A percentile compares a stretch with the other conserved stretches of the same genome.
Conservation (phyloP, 2,113 vertebrate species). For the Psophia crepitans region DNA sequence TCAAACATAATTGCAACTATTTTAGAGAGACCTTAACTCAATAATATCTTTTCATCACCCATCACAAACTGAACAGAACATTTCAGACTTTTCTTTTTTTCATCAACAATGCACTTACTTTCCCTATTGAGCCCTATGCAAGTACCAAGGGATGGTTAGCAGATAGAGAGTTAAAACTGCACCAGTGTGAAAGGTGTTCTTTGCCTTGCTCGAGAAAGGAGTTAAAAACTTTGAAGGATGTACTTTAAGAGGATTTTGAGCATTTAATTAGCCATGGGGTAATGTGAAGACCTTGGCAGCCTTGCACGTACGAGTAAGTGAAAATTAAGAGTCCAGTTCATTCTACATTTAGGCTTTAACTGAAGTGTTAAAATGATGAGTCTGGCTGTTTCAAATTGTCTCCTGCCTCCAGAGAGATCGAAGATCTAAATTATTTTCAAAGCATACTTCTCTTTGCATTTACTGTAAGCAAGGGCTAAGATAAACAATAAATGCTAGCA, state of each 20-base stretch:
- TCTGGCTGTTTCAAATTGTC: background rate
- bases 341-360: background rate
- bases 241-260: background rate
- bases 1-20: background rate
- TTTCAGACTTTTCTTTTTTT: background rate
- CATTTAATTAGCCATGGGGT: background rate
- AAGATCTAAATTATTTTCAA: background rate
- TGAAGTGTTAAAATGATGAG: background rate
- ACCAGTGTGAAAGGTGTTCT: background rate
- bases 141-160: background rate
- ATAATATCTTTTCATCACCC: background rate
- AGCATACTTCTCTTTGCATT: background rate
- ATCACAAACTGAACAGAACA: background rate
- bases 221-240: background rate
- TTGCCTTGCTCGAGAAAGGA: background rate
- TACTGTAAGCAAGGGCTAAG: background rate
- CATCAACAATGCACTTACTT: background rate
- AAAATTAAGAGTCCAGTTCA: background rate
- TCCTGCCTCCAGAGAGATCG: background rate
- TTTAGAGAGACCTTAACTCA: background rate
- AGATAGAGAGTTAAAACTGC: background rate
- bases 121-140: background rate
- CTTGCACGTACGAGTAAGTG: background rate
- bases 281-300: background rate
- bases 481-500: background rate